Evolutionary conservation across 2,888 invertebrate species (phyloP).

Genomic region (Rotaria sp.): DNA sequence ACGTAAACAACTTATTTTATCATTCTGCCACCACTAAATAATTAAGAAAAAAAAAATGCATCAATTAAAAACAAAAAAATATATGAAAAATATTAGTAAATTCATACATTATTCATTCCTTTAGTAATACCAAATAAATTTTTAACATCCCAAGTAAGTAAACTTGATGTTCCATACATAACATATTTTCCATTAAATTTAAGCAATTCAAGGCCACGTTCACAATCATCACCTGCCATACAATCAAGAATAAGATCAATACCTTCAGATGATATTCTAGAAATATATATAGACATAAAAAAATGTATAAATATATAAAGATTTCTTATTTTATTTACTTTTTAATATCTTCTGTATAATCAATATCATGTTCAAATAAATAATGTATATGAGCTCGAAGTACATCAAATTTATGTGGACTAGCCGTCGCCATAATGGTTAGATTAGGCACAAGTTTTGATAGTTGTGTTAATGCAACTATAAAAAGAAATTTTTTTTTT

Average conservation of each 20-base stretch:
- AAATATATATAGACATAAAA: slow-evolving; percentile 41
- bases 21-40: slow-evolving; percentile 76
- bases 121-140: slow-evolving; percentile 82
- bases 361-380: slow-evolving; percentile 71
- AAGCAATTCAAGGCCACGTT: slow-evolving; percentile 71
- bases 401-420: slow-evolving; percentile 75
- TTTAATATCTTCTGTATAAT: slow-evolving; percentile 74
- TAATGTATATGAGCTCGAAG: slow-evolving; percentile 68
- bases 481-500: background rate
- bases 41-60: slow-evolving; percentile 33
- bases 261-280: slow-evolving; percentile 59
- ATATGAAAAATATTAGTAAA: slow-evolving; percentile 39
- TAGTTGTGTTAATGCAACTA: slow-evolving; percentile 68
- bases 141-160: slow-evolving; percentile 81
- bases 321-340: slow-evolving; percentile 62
- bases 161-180: slow-evolving; percentile 75
- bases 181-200: slow-evolving; percentile 82
- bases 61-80: slow-evolving; percentile 27
- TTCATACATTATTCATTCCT: slow-evolving; percentile 43
- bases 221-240: slow-evolving; percentile 78
- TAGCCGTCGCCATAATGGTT: slow-evolving; percentile 75
- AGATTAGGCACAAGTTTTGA: slow-evolving; percentile 72
- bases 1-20: slow-evolving; percentile 78
- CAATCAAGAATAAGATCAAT: slow-evolving; percentile 80
- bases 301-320: background rate